phyloP scores from a whole-genome alignment of 2,113 vertebrate species.

The Puntigrus tetrazona region DNA sequence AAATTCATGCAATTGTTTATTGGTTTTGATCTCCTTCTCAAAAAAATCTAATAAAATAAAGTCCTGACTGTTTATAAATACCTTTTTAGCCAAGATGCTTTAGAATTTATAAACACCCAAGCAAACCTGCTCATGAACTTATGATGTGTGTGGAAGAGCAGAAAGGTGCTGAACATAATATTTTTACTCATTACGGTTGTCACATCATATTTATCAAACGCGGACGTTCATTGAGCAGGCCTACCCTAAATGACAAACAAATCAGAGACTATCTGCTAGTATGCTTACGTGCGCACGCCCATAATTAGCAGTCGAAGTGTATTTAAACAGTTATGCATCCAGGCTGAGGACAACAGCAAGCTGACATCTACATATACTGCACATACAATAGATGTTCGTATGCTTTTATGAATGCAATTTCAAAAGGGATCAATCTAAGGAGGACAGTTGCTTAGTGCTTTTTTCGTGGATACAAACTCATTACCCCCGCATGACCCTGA shows the following conservation, averaged over 20 bases:
- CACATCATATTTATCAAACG: constrained; percentile 6
- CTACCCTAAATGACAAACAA: constrained; percentile 14
- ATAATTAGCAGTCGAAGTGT: constrained; percentile 18
- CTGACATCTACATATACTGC: background rate
- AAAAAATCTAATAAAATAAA: background rate
- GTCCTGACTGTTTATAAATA: background rate
- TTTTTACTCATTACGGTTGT: background rate
- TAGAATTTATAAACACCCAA: background rate
- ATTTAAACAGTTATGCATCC: background rate
- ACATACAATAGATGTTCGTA: background rate
- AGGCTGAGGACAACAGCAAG: background rate
- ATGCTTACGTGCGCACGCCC: background rate
- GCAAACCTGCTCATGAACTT: background rate
- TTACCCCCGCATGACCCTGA: constrained; percentile 27
- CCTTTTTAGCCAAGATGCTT: background rate
- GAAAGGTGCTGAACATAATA: background rate
- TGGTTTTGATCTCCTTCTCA: background rate
- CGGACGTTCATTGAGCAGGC: background rate
- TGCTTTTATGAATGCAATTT: background rate
- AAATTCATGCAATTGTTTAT: background rate
- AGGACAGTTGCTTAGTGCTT: background rate
- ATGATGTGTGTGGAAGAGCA: background rate
- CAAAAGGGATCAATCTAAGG: constrained; percentile 4
- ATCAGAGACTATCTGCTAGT: background rate
- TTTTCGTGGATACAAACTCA: constrained; percentile 5